These are phyloP conservation scores for Fregata magnificens DNA, from an alignment of 2,113 vertebrate species.

Conservation along the genomic window DNA sequence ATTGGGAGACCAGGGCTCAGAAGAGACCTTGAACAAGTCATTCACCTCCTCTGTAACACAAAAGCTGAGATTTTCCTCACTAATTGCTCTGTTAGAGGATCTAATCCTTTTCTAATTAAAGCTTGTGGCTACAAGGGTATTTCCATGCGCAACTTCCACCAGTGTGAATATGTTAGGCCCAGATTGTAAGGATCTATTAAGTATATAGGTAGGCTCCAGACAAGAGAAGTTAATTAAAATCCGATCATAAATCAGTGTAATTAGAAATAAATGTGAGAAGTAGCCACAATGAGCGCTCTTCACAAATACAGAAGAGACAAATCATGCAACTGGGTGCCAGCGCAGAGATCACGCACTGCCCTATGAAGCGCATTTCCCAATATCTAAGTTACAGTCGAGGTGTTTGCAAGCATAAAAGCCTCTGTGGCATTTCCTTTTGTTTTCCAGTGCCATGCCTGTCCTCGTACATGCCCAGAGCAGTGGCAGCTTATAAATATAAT, in stretches of 20 bases:
- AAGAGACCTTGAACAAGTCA: not conserved
- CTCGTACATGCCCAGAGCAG: not conserved
- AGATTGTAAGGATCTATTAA: not conserved
- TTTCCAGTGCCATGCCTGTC: not conserved
- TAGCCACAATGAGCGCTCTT: not conserved
- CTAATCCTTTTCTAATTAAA: not conserved
- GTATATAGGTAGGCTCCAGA: not conserved
- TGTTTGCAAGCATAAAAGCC: not conserved
- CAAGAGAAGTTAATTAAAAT: constrained; percentile 32
- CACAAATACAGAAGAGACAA: constrained; percentile 6
- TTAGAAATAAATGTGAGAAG: constrained; percentile 40
- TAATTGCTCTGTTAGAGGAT: not conserved
- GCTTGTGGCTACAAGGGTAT: not conserved
- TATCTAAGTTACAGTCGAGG: not conserved
- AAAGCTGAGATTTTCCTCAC: not conserved
- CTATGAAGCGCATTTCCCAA: not conserved
- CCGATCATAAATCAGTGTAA: constrained; percentile 42
- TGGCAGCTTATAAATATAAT: not conserved
- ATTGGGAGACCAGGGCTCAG: not conserved
- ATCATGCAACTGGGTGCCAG: not conserved
- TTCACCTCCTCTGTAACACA: not conserved
- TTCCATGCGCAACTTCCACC: not conserved
- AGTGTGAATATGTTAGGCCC: not conserved
- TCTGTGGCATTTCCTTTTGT: not conserved
- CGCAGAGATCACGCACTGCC: fast-evolving